Percentiles rank a stretch among this genome's conserved stretches.
These are phyloP conservation scores for Oryzaephilus surinamensis DNA, from an alignment of 1,140 invertebrate genomes.

Conservation along the genomic window DNA sequence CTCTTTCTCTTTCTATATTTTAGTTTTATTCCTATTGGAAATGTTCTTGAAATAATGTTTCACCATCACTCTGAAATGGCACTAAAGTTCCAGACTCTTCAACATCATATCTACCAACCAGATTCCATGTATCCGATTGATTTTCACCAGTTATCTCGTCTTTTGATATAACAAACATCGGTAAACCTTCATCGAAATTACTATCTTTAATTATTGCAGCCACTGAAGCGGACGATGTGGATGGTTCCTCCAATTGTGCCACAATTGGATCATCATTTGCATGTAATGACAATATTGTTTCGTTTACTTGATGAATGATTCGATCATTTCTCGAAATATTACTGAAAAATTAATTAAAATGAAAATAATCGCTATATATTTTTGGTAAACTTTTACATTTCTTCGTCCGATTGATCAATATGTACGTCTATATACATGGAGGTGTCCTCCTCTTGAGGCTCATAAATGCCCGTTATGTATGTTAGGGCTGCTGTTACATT, in stretches of 20 bases:
- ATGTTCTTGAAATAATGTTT: constrained; percentile 27
- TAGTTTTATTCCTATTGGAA: too few species aligned
- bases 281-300: background rate
- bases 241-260: too few species aligned
- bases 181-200: constrained; percentile 27
- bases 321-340: too few species aligned
- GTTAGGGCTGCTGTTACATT: constrained; percentile 35
- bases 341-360: too few species aligned
- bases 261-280: constrained; percentile 17
- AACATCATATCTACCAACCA: constrained; percentile 35
- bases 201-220: too few species aligned
- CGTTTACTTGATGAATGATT: too few species aligned
- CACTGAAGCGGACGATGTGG: too few species aligned
- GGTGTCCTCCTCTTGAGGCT: constrained; percentile 30
- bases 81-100: constrained; percentile 34
- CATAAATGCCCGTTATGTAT: constrained; percentile 41
- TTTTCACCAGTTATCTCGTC: constrained; percentile 21
- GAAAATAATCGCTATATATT: too few species aligned
- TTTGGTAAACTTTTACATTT: too few species aligned
- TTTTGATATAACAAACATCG: constrained; percentile 28
- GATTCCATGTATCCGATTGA: constrained; percentile 30
- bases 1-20: too few species aligned
- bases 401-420: too few species aligned
- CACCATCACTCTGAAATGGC: constrained; percentile 30
- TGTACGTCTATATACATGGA: too few species aligned